Percentiles rank a stretch among this genome's conserved stretches.
phyloP scores from a whole-genome alignment of 2,797 vertebrate genomes.

The Hoplostethus atlanticus region DNA sequence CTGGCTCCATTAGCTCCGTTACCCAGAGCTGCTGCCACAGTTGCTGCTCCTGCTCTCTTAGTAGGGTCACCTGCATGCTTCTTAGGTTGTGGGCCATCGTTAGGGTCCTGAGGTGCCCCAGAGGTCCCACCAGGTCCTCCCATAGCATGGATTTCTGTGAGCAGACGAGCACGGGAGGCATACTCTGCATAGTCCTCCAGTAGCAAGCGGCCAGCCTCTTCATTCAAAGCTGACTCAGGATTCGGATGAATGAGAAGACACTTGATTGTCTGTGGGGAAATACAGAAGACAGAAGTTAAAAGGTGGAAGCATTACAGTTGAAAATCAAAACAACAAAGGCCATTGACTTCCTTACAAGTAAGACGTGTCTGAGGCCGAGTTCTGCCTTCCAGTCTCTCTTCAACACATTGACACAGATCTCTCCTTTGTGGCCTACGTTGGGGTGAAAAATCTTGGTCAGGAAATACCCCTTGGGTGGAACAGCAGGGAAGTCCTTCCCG shows the following conservation, averaged over 20 bases:
- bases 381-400: constrained; percentile 96
- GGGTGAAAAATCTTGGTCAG: constrained; percentile 97
- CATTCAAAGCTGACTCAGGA: constrained; percentile 93
- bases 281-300: constrained; percentile 2
- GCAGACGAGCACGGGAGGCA: constrained; percentile 90
- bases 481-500: constrained; percentile 95
- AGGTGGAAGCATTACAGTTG: not conserved
- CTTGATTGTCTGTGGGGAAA: constrained; percentile 89
- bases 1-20: constrained; percentile 82
- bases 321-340: not conserved
- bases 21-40: constrained; percentile 77
- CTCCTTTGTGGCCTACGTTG: constrained; percentile 93
- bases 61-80: constrained; percentile 87
- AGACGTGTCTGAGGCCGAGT: constrained; percentile 92
- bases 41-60: constrained; percentile 77
- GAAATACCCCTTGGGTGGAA: constrained; percentile 95
- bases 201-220: constrained; percentile 92
- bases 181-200: constrained; percentile 95
- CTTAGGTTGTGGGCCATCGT: constrained; percentile 87
- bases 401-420: constrained; percentile 96
- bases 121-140: constrained; percentile 79
- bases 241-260: constrained; percentile 97
- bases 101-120: constrained; percentile 81
- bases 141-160: constrained; percentile 94
- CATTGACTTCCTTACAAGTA: constrained; percentile 84